Base-by-base conservation (phyloP, 1,140 invertebrate genomes). In the Hylyphantes graminicola region DNA sequence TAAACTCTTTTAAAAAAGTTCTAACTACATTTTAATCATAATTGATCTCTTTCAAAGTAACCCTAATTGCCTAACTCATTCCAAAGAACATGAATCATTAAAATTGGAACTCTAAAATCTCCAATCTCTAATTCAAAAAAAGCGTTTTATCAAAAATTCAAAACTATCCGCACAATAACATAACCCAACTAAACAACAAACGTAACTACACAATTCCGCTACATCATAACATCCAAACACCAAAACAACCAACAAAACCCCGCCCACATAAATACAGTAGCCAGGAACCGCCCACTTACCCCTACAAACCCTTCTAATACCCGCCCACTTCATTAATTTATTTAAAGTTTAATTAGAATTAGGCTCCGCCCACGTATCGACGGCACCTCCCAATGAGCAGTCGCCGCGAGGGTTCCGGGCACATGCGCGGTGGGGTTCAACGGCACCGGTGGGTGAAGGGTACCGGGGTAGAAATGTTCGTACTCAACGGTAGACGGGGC, bases 381-480 rank as follows among this genome's bases (percentile, higher is more conserved):
- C 54, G 15, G 7, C 54, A 57, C 70, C 54, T 21, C 54, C 57
- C 54, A 21, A 70, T 51, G 53, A 70, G 50, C 48, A 17, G 67
- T 70, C 70, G 19, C 19, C 70, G 70, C 70, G 57, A 21, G 70
- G 51, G 70, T 51, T 55, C 10, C 48, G 50, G 51, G 75, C 75
- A 78, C 75, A 78, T 78, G 75, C 75, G 75, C 75, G 50, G 75
- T 78, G 53, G 77, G 65, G 77, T 80, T 80, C 77, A 80, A 68
- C 77, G 77, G 64, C 77, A 68, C 65, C 17, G 9, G 7, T 74
- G 21, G 48, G 53, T 15, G 64, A 17, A 70, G 17, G 70, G 70
- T 17, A 61, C 12, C 57, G 70, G 70, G 35, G 21, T 7, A n/a
- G 64, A 17, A 11, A 19, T 11, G 2, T 21, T 55, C 70, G 57